Percentiles rank a stretch among this genome's conserved stretches.
Conservation (phyloP, 2,888 invertebrate species). For the Xestoiulus laeticollis region DNA sequence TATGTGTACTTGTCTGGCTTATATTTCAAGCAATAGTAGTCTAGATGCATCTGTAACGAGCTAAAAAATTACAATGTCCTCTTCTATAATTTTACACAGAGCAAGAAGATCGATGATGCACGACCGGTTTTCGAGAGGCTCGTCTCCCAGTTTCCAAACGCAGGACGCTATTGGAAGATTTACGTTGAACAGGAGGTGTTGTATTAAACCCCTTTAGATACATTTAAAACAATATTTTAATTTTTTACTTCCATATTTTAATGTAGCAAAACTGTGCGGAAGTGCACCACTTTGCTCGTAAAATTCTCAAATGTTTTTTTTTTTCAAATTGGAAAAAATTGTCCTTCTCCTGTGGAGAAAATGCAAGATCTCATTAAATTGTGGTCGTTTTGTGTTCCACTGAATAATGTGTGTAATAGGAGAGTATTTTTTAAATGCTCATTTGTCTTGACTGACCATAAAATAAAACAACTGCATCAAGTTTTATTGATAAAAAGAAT, state of each 20-base stretch:
- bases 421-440: constrained; percentile 41
- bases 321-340: constrained; percentile 43
- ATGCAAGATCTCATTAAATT: neutral
- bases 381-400: constrained; percentile 22
- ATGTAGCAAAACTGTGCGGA: neutral
- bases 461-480: constrained; percentile 51
- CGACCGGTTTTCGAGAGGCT: constrained; percentile 91
- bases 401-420: constrained; percentile 42
- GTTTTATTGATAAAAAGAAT: constrained; percentile 48
- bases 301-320: neutral
- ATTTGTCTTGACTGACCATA: constrained; percentile 43
- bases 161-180: constrained; percentile 98
- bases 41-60: neutral
- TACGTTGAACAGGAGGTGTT: constrained; percentile 96
- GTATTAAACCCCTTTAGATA: constrained; percentile 54
- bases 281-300: neutral
- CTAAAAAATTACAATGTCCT: neutral
- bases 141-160: constrained; percentile 93
- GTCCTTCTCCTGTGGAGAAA: constrained; percentile 3
- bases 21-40: neutral
- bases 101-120: constrained; percentile 77
- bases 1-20: neutral
- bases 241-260: neutral
- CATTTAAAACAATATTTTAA: constrained; percentile 40
- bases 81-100: constrained; percentile 59